These are phyloP conservation scores for Unio delphinus DNA, from an alignment of 2,888 invertebrate genomes.

Conservation along the genomic window DNA sequence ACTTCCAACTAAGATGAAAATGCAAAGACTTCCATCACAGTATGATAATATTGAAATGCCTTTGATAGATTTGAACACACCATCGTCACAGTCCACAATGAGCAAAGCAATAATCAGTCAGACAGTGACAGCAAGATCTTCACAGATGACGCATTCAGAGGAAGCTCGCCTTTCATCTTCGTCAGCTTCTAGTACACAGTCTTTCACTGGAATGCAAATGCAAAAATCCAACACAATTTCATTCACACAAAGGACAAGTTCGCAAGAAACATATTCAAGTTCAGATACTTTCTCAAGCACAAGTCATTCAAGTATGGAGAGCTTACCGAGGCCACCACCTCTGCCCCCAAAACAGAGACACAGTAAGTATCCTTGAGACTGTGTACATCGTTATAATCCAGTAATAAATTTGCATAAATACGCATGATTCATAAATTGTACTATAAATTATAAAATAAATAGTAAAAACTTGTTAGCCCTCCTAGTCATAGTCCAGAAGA, in stretches of 20 bases:
- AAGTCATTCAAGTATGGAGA: constrained; percentile 62
- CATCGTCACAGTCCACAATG: constrained; percentile 23
- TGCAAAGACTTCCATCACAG: constrained; percentile 78
- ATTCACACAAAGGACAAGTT: constrained; percentile 51
- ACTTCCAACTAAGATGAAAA: constrained; percentile 78
- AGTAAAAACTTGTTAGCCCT: too few species aligned
- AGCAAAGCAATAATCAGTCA: constrained; percentile 39
- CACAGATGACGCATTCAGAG: constrained; percentile 28
- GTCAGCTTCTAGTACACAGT: constrained; percentile 47
- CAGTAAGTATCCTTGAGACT: constrained; percentile 80
- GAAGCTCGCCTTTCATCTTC: constrained; percentile 52
- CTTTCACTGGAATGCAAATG: constrained; percentile 46
- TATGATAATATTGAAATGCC: constrained; percentile 78
- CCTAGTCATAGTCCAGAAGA: too few species aligned
- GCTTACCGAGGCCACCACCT: constrained; percentile 78
- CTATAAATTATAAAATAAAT: background rate
- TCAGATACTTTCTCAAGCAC: constrained; percentile 62
- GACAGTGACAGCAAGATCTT: constrained; percentile 35
- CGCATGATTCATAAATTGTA: background rate
- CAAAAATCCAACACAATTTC: constrained; percentile 47
- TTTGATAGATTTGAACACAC: constrained; percentile 19
- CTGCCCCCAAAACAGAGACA: constrained; percentile 93
- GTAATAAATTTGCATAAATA: background rate
- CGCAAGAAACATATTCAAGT: constrained; percentile 63
- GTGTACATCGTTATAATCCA: too few species aligned